Percentiles rank a stretch among this genome's conserved stretches.
These are phyloP conservation scores for Megalops atlanticus DNA, from an alignment of 2,113 vertebrate species.

Conservation along the genomic window DNA sequence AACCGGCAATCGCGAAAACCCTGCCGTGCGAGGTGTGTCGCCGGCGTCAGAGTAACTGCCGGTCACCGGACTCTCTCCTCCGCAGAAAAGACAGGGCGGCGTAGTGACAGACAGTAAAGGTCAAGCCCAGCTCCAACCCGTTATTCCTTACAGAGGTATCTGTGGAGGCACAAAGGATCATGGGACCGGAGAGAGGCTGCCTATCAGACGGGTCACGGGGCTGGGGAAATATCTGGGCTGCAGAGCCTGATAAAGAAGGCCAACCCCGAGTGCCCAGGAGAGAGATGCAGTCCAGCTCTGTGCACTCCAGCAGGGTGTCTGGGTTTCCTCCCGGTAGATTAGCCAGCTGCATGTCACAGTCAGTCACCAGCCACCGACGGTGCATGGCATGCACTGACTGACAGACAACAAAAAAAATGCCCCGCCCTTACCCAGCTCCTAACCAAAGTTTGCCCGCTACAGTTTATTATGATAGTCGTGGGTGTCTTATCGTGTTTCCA, in stretches of 20 bases:
- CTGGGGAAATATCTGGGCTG: conserved; percentile 17
- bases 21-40: too few species aligned
- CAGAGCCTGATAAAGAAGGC: conserved; percentile 6
- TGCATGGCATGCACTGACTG: background rate
- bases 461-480: too few species aligned
- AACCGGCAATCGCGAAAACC: background rate
- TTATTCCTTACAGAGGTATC: background rate
- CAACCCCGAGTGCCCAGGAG: background rate
- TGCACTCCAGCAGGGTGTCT: background rate
- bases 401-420: too few species aligned
- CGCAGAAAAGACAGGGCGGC: background rate
- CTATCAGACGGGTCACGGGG: conserved; percentile 1
- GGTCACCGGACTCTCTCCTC: background rate
- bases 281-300: background rate
- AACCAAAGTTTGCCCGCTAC: background rate
- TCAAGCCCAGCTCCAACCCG: background rate
- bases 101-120: background rate
- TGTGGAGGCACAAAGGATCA: background rate
- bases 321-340: background rate
- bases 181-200: conserved; percentile 1
- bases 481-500: too few species aligned
- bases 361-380: background rate
- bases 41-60: background rate
- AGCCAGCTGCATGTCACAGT: background rate
- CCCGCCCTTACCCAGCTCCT: too few species aligned